A percentile compares a stretch with the other conserved stretches of the same genome.
phyloP scores from a whole-genome alignment of 1,140 invertebrate genomes.

The Venustaconcha ellipsiformis region DNA sequence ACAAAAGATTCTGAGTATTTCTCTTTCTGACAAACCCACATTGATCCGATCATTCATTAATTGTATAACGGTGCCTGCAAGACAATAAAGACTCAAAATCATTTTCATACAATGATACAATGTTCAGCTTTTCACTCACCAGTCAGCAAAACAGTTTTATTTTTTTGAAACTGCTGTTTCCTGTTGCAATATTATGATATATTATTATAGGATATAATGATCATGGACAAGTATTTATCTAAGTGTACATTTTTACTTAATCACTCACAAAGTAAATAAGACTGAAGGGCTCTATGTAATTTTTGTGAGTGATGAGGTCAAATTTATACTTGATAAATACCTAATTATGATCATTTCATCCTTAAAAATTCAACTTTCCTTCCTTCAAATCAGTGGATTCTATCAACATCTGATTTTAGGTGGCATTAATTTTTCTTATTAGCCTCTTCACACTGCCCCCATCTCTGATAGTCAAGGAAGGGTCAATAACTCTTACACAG shows the following conservation, averaged over 20 bases:
- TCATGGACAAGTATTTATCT: neutral
- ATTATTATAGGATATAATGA: neutral
- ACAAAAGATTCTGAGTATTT: conserved; percentile 93
- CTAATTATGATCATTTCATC: neutral
- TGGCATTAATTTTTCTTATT: no score
- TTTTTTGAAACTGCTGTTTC: neutral
- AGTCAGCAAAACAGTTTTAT: neutral
- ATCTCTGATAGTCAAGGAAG: neutral
- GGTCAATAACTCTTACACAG: neutral
- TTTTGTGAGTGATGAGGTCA: no score
- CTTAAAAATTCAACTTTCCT: no score
- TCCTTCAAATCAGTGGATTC: no score
- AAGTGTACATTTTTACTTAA: neutral
- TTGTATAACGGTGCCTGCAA: conserved; percentile 79
- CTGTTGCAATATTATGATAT: neutral
- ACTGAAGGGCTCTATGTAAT: no score
- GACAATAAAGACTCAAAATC: neutral
- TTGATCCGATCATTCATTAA: conserved; percentile 87
- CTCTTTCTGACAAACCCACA: conserved; percentile 75
- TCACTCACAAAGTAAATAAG: neutral
- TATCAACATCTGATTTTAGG: neutral
- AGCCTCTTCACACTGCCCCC: no score
- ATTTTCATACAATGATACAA: neutral
- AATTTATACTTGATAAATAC: no score
- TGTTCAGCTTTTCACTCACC: neutral